These are phyloP conservation scores for Tinea pellionella DNA, from an alignment of 2,888 invertebrate species.

Conservation along the genomic window DNA sequence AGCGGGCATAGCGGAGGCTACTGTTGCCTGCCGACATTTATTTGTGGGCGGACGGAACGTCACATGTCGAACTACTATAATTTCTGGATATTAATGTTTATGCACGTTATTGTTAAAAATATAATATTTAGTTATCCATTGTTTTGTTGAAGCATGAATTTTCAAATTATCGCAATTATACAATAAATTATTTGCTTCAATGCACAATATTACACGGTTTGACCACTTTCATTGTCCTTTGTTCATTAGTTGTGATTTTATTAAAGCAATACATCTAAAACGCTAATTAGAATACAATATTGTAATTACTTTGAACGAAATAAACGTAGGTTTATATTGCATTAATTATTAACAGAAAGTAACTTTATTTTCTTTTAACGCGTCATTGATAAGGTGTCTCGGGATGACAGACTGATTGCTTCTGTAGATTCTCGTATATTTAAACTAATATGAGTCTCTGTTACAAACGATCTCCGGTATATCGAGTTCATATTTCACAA, in stretches of 20 bases:
- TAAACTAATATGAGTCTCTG: slow-evolving; percentile 9
- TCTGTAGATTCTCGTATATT: not conserved
- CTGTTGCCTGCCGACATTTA: too few species aligned
- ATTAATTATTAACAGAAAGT: not conserved
- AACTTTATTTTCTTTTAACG: not conserved
- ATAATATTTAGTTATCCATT: slow-evolving; percentile 33
- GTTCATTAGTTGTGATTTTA: slow-evolving; percentile 37
- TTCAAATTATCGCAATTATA: slow-evolving; percentile 66
- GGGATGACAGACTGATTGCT: slow-evolving; percentile 9
- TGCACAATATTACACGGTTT: slow-evolving; percentile 41
- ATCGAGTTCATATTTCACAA: slow-evolving; percentile 23
- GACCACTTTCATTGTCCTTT: slow-evolving; percentile 41
- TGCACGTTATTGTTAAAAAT: not conserved
- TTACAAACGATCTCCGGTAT: slow-evolving; percentile 13
- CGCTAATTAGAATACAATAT: not conserved
- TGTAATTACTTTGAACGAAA: not conserved
- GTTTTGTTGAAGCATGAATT: slow-evolving; percentile 62
- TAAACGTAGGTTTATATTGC: not conserved
- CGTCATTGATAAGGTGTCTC: slow-evolving; percentile 9
- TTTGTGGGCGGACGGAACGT: too few species aligned
- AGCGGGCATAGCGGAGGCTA: too few species aligned
- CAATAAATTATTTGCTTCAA: slow-evolving; percentile 59
- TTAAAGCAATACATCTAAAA: not conserved
- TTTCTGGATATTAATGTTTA: not conserved
- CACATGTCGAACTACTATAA: slow-evolving; percentile 17